A percentile compares a stretch with the other conserved stretches of the same genome.
These are phyloP conservation scores for Apis laboriosa DNA, from an alignment of 1,140 invertebrate genomes.

Conservation along the genomic window DNA sequence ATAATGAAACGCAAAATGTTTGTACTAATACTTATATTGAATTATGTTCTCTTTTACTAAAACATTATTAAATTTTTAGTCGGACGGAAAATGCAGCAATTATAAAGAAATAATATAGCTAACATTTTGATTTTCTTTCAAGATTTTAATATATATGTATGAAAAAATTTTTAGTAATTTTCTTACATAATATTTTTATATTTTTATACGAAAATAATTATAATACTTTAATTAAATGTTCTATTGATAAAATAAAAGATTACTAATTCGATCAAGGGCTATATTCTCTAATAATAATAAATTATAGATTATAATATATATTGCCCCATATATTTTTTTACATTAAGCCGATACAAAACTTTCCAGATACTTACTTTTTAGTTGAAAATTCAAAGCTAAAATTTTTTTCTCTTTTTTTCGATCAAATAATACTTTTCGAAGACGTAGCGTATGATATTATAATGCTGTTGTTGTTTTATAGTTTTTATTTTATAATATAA, in stretches of 20 bases:
- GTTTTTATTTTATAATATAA: neutral
- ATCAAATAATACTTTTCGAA: neutral
- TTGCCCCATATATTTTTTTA: constrained; percentile 25
- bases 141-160: neutral
- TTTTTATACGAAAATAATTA: constrained; percentile 21
- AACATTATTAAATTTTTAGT: neutral
- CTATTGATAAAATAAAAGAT: constrained; percentile 9
- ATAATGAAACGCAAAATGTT: constrained; percentile 4
- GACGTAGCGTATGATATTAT: neutral
- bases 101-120: constrained; percentile 29
- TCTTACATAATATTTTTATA: neutral
- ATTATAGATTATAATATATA: constrained; percentile 34
- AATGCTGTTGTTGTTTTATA: neutral
- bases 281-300: constrained; percentile 36
- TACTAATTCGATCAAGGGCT: constrained; percentile 33
- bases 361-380: neutral
- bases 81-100: constrained; percentile 38
- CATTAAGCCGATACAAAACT: constrained; percentile 42
- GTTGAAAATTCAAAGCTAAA: neutral
- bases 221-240: neutral
- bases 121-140: constrained; percentile 7
- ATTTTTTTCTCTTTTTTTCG: neutral
- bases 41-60: constrained; percentile 7
- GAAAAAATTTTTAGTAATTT: neutral
- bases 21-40: constrained; percentile 42